phyloP scores from a whole-genome alignment of 2,113 vertebrate species.

The Coptodon bakossiorum region DNA sequence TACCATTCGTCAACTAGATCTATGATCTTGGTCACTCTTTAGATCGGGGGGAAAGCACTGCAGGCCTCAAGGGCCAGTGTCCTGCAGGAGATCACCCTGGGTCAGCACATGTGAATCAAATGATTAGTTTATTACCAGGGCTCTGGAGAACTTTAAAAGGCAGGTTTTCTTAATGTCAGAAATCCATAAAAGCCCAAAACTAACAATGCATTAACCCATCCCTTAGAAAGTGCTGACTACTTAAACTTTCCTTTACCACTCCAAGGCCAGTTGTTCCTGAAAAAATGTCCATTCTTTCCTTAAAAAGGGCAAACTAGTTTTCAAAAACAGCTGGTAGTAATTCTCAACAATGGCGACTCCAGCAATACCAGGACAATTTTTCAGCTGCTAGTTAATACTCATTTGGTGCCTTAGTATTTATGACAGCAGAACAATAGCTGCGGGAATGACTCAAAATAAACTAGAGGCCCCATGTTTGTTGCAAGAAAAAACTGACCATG shows the following conservation, averaged over 20 bases:
- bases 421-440: not conserved
- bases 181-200: not conserved
- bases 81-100: not conserved
- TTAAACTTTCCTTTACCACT: not conserved
- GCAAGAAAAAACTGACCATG: not conserved
- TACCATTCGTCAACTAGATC: not conserved
- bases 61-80: not conserved
- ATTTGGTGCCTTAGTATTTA: not conserved
- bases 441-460: not conserved
- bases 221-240: accelerated
- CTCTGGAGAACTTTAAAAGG: not conserved
- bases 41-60: not conserved
- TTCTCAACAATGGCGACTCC: not conserved
- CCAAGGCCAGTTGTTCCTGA: not conserved
- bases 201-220: accelerated
- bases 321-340: not conserved
- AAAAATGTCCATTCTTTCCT: not conserved
- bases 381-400: not conserved
- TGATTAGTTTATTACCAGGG: not conserved
- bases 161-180: not conserved
- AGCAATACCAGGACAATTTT: not conserved
- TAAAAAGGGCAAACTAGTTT: not conserved
- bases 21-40: not conserved
- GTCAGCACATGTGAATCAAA: not conserved
- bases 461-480: not conserved